A percentile compares a stretch with the other conserved stretches of the same genome.
Conservation (phyloP, 2,113 vertebrate species). For the Phyllostomus hastatus region DNA sequence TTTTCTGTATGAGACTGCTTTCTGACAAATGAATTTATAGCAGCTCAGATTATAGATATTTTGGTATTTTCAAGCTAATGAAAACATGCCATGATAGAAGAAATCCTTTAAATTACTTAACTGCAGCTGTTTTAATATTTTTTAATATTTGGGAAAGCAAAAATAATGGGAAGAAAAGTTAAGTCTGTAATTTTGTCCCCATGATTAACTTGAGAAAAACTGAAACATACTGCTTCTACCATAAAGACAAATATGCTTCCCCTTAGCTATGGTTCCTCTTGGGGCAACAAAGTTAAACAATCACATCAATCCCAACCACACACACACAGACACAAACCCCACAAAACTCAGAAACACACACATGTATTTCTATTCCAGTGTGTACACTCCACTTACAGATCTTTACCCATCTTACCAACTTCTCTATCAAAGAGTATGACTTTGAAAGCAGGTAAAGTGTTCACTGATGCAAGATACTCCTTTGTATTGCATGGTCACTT, state of each 20-base stretch:
- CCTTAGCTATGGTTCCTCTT: background rate
- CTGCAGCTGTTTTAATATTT: background rate
- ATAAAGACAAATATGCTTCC: background rate
- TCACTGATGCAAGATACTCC: background rate
- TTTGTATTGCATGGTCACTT: background rate
- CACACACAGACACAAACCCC: background rate
- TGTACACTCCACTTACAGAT: background rate
- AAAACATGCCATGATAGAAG: background rate
- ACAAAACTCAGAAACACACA: background rate
- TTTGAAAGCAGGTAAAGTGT: background rate
- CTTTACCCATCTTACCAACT: background rate
- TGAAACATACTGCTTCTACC: background rate
- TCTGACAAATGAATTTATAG: conserved; percentile 1
- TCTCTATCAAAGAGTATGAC: background rate
- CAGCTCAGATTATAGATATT: background rate
- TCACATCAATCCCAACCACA: background rate
- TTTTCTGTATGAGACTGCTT: background rate
- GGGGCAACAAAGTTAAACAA: background rate
- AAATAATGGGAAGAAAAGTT: background rate
- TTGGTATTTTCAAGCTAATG: background rate
- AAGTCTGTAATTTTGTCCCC: background rate
- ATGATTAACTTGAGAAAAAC: background rate
- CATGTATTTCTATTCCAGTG: background rate
- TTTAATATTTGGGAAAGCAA: background rate
- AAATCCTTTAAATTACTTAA: background rate